Base-by-base conservation (phyloP, 2,797 vertebrate species). In the Alectoris magna region DNA sequence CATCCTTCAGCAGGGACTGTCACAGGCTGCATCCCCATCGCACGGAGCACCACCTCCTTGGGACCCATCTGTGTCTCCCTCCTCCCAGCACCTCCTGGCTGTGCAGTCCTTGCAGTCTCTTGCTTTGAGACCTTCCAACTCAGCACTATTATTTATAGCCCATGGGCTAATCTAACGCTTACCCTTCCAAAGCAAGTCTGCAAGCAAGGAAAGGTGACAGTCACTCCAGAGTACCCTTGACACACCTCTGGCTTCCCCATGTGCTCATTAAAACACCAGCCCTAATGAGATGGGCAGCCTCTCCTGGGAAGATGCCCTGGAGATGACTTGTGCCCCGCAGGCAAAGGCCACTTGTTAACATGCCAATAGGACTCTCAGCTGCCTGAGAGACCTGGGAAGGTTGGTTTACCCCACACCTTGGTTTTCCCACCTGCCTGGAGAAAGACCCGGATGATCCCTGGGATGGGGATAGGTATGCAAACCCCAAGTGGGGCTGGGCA, bases 61-160 rank as follows among this genome's bases (percentile, higher is more conserved):
- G 38, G 92, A 66, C 19, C 13, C 2, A 4, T 43, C n/a, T 77
- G 62, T 7, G n/a, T 73, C 63, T 73, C 64, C 51, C 31, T 91
- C 41, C 58, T 87, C 67, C 38, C 19, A 26, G 49, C 0, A 0
- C 59, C 73, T 78, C 73, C 0, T 67, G 0, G 72, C 72, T 96
- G 89, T 80, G 71, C 48, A 77, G 29, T 85, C 48, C 79, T 80
- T n/a, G 72, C 89, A 80, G 46, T 29, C 84, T 87, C 44, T 41
- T 38, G 73, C 85, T 84, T 19, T 67, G 76, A 90, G 87, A 41
- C 85, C 90, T 93, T 88, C 88, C 73, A 95, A 91, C 93, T 96
- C 95, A 96, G 96, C 94, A 93, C 56, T 91, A 84, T 94, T 96
- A 96, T 96, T 96, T 96, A 94, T 94, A 95, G 91, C 74, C 91